Evolutionary conservation across 2,113 vertebrate genomes (phyloP).

Genomic region (Gavialis gangeticus): DNA sequence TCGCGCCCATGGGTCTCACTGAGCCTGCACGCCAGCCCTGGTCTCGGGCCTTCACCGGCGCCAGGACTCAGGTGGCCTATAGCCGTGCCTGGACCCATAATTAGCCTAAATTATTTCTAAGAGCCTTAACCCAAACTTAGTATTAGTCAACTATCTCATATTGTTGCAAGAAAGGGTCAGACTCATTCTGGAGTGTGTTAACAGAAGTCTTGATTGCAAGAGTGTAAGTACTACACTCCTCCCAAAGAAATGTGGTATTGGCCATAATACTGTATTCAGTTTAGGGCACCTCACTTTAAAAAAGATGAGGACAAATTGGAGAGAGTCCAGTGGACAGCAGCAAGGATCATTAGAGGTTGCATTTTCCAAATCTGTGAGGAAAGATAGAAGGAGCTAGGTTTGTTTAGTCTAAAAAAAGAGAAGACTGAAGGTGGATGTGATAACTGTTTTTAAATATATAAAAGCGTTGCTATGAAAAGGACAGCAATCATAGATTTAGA

Average conservation of each 20-base stretch:
- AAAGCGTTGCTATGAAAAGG: too few species aligned
- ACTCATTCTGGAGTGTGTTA: not conserved
- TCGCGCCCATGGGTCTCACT: too few species aligned
- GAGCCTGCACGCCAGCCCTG: too few species aligned
- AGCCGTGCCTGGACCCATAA: too few species aligned
- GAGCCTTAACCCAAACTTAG: not conserved
- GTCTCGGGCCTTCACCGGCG: too few species aligned
- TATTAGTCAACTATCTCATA: not conserved
- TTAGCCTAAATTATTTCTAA: not conserved
- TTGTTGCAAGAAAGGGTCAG: not conserved
- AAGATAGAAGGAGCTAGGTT: slow-evolving; percentile 44
- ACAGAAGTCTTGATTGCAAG: not conserved
- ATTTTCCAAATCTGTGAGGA: slow-evolving; percentile 40
- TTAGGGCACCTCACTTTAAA: not conserved
- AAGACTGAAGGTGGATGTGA: not conserved
- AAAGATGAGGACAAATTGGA: slow-evolving; percentile 21
- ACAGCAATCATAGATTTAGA: too few species aligned
- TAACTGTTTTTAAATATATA: too few species aligned
- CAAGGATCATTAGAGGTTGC: slow-evolving; percentile 45
- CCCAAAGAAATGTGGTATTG: not conserved
- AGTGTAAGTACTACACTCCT: not conserved
- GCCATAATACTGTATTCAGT: not conserved
- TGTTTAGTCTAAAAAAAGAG: slow-evolving; percentile 63
- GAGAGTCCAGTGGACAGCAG: slow-evolving; percentile 26
- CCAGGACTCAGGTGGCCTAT: too few species aligned